Conservation (phyloP, 2,888 invertebrate species). For the Macropis europaea region DNA sequence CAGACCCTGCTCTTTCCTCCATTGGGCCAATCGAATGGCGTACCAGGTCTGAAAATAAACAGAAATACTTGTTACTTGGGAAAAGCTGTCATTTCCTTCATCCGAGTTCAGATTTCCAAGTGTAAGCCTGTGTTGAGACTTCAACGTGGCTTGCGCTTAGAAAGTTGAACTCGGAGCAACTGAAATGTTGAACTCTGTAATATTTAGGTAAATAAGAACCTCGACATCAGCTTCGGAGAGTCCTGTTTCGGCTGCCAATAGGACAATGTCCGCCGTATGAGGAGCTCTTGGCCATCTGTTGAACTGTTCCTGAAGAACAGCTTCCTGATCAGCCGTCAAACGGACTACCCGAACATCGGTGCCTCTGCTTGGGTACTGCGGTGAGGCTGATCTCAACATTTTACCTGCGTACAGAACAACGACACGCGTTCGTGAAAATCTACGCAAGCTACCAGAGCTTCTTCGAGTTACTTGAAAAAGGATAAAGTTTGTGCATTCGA, state of each 20-base stretch:
- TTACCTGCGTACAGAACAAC: constrained; percentile 13
- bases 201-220: no score
- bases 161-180: neutral
- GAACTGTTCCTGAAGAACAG: constrained; percentile 81
- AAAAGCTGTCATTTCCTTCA: neutral
- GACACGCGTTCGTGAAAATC: no score
- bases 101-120: neutral
- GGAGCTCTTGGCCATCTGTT: constrained; percentile 80
- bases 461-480: no score
- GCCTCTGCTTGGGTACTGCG: constrained; percentile 34
- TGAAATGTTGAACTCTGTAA: no score
- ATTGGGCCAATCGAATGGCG: constrained; percentile 74
- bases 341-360: constrained; percentile 65
- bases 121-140: neutral
- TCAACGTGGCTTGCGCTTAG: neutral
- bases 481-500: no score
- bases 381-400: constrained; percentile 51
- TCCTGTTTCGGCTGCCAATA: constrained; percentile 81
- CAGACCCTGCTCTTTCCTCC: constrained; percentile 79
- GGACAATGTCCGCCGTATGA: constrained; percentile 80
- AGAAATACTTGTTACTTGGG: neutral
- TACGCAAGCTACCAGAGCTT: no score
- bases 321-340: constrained; percentile 79
- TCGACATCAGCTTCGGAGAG: constrained; percentile 80
- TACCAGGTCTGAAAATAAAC: constrained; percentile 77